These are phyloP conservation scores for Heteromormyrus szaboi DNA, from an alignment of 2,797 vertebrate genomes.

Conservation along the genomic window DNA sequence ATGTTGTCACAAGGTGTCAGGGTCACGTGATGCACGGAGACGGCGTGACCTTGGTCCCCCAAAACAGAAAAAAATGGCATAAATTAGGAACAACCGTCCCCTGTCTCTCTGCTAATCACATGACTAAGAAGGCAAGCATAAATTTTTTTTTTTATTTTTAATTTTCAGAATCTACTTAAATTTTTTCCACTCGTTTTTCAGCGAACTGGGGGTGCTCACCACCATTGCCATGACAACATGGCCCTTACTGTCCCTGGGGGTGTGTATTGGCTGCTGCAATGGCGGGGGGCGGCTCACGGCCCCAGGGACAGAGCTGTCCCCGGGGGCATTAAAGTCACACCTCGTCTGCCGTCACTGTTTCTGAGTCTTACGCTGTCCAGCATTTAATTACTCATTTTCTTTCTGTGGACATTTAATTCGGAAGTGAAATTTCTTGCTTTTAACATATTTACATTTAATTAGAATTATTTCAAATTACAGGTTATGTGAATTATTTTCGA, in stretches of 20 bases:
- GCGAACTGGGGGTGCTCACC: neutral
- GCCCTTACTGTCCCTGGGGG: neutral
- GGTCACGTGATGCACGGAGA: neutral
- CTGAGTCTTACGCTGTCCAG: neutral
- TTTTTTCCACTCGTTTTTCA: neutral
- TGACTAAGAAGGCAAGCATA: neutral
- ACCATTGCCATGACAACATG: neutral
- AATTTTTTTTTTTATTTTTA: neutral
- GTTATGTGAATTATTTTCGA: neutral
- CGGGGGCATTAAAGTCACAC: neutral
- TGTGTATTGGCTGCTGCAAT: neutral
- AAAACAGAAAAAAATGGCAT: neutral
- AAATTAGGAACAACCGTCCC: no score
- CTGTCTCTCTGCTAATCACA: neutral
- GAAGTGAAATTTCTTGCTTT: neutral
- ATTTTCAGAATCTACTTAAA: neutral
- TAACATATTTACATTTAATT: neutral
- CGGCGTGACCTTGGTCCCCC: neutral
- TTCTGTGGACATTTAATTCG: neutral
- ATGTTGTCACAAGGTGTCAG: neutral
- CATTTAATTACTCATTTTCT: neutral
- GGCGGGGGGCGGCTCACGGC: slow-evolving; percentile 18
- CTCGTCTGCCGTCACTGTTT: neutral
- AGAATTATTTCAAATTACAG: neutral
- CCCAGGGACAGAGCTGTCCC: neutral